phyloP scores from a whole-genome alignment of 2,113 vertebrate species.

The Nothobranchius kuhntae region DNA sequence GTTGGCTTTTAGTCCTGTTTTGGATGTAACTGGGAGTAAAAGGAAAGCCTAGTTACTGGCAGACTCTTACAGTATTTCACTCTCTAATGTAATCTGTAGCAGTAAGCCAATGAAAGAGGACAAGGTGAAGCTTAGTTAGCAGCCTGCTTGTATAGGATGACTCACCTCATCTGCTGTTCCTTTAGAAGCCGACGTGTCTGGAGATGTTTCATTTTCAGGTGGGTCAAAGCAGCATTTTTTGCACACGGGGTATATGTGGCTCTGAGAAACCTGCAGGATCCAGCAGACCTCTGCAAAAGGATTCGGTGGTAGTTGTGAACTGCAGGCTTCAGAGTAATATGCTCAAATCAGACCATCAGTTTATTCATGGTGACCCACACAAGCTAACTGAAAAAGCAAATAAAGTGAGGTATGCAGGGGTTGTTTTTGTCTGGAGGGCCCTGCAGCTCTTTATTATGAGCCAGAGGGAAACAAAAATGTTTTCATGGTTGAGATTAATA shows the following conservation, averaged over 20 bases:
- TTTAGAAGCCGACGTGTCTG: too few species aligned
- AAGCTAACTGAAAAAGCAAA: slow-evolving; percentile 31
- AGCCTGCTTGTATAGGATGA: too few species aligned
- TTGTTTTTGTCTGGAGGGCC: slow-evolving; percentile 32
- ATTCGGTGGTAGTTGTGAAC: slow-evolving; percentile 26
- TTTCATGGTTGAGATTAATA: slow-evolving; percentile 54
- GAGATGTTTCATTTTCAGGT: neutral
- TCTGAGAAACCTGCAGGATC: neutral
- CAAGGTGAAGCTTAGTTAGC: too few species aligned
- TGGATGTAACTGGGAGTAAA: too few species aligned
- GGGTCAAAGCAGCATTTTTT: neutral
- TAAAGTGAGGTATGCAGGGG: slow-evolving; percentile 56
- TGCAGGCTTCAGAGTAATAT: slow-evolving; percentile 41
- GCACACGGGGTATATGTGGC: slow-evolving; percentile 4
- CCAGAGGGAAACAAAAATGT: slow-evolving; percentile 55
- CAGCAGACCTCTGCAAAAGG: slow-evolving; percentile 19
- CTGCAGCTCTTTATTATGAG: slow-evolving; percentile 46
- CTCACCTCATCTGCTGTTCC: too few species aligned
- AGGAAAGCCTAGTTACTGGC: too few species aligned
- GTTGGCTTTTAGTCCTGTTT: too few species aligned
- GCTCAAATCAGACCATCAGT: slow-evolving; percentile 59
- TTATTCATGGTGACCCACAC: slow-evolving; percentile 34
- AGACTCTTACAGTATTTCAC: too few species aligned
- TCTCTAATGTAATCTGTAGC: too few species aligned
- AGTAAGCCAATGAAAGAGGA: too few species aligned